Evolutionary conservation across 1,140 invertebrate genomes (phyloP).

Genomic region (Aphis gossypii): DNA sequence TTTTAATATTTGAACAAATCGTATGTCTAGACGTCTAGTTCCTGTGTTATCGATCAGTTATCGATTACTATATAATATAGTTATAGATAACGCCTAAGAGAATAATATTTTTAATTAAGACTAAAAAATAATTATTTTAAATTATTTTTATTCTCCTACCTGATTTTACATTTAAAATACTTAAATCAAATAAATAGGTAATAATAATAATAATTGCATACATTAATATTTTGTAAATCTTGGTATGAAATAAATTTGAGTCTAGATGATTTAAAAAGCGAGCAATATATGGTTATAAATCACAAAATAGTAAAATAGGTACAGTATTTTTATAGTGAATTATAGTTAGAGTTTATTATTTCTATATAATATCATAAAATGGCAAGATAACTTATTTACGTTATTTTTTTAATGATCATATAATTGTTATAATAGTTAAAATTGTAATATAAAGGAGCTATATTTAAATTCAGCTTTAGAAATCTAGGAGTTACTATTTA

Average conservation of each 20-base stretch:
- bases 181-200: not conserved
- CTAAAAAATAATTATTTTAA: not conserved
- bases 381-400: too few species aligned
- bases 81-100: not conserved
- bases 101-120: not conserved
- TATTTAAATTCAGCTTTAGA: too few species aligned
- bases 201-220: not conserved
- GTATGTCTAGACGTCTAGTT: not conserved
- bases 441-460: too few species aligned
- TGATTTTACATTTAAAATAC: not conserved
- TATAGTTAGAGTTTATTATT: too few species aligned
- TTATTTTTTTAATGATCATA: too few species aligned
- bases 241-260: not conserved
- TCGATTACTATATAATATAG: too few species aligned
- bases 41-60: not conserved
- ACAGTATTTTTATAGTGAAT: not conserved
- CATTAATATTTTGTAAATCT: not conserved
- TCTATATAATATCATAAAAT: too few species aligned
- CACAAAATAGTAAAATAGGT: not conserved
- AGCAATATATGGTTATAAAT: not conserved
- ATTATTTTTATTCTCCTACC: not conserved
- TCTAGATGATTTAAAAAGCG: not conserved
- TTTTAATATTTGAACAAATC: not conserved
- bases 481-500: too few species aligned
- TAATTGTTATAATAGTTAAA: too few species aligned